Evolutionary conservation across 2,888 invertebrate species (phyloP).

Genomic region (Amphipoea lucens): DNA sequence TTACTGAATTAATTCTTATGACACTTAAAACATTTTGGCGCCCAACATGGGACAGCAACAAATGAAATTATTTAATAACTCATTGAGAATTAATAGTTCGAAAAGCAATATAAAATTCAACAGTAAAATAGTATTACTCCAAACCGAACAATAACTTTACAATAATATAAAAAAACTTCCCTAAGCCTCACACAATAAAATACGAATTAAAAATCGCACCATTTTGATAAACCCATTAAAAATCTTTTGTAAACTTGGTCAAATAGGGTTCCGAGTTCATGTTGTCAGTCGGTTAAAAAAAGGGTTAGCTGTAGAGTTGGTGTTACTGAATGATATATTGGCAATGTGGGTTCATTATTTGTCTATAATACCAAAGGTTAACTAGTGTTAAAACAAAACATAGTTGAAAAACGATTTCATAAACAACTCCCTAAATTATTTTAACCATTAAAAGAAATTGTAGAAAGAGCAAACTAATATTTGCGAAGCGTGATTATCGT

Average conservation of each 20-base stretch:
- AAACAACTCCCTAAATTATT: neutral
- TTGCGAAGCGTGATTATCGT: neutral
- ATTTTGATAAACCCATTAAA: slow-evolving; percentile 62
- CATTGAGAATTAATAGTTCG: slow-evolving; percentile 73
- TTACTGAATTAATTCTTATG: neutral
- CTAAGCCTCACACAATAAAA: slow-evolving; percentile 58
- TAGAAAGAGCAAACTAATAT: neutral
- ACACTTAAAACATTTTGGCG: slow-evolving; percentile 55
- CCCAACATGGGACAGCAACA: slow-evolving; percentile 66
- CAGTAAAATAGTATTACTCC: slow-evolving; percentile 59
- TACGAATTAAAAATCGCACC: slow-evolving; percentile 62
- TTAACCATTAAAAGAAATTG: neutral
- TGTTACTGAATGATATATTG: slow-evolving; percentile 48
- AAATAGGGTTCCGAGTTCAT: slow-evolving; percentile 52
- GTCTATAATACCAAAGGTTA: slow-evolving; percentile 26
- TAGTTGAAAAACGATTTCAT: neutral
- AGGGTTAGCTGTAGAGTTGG: slow-evolving; percentile 43
- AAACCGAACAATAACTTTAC: slow-evolving; percentile 51
- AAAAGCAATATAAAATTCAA: slow-evolving; percentile 65
- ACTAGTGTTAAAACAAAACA: slow-evolving; percentile 17
- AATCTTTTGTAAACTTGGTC: slow-evolving; percentile 44
- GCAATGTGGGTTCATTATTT: slow-evolving; percentile 42
- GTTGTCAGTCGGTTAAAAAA: slow-evolving; percentile 57
- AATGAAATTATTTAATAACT: slow-evolving; percentile 36
- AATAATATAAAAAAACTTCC: slow-evolving; percentile 55